Evolutionary conservation across 2,888 invertebrate species (phyloP).

Genomic region (Pediacus dermestoides): DNA sequence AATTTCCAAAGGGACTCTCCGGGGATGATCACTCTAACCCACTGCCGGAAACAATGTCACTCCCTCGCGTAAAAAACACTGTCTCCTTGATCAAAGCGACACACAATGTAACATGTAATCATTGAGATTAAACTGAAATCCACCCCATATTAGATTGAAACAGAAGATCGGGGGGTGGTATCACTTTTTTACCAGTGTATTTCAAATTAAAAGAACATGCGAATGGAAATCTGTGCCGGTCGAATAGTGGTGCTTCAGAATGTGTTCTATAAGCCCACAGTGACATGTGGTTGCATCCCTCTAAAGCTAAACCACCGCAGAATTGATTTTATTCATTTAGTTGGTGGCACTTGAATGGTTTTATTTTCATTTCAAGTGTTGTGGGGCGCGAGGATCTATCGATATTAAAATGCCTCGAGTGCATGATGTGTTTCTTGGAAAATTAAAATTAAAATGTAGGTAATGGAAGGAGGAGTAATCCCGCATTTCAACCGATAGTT

Average conservation of each 20-base stretch:
- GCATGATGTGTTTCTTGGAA: no score
- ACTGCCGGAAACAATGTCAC: constrained; percentile 46
- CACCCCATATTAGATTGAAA: constrained; percentile 18
- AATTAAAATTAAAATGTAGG: no score
- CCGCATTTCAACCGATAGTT: no score
- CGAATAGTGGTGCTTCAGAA: no score
- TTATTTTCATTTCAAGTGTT: constrained; percentile 1
- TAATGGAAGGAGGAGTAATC: no score
- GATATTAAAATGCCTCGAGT: constrained; percentile 3
- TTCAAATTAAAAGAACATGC: constrained; percentile 40
- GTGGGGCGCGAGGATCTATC: neutral
- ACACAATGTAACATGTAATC: constrained; percentile 49
- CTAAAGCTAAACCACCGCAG: constrained; percentile 16
- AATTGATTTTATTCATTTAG: constrained; percentile 21
- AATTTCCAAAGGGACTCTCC: constrained; percentile 16
- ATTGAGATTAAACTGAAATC: constrained; percentile 40
- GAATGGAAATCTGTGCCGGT: no score
- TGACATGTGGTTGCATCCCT: constrained; percentile 40
- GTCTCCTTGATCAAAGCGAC: constrained; percentile 45
- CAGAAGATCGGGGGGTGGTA: neutral
- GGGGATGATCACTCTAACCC: constrained; percentile 26
- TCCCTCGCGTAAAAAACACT: constrained; percentile 47
- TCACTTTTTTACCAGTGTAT: constrained; percentile 36
- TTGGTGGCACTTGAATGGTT: constrained; percentile 6
- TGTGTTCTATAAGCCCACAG: no score